Evolutionary conservation across 2,113 vertebrate genomes (phyloP), one percentile per base, ranked within the genome.

Genomic region (Paramisgurnus dabryanus): DNA sequence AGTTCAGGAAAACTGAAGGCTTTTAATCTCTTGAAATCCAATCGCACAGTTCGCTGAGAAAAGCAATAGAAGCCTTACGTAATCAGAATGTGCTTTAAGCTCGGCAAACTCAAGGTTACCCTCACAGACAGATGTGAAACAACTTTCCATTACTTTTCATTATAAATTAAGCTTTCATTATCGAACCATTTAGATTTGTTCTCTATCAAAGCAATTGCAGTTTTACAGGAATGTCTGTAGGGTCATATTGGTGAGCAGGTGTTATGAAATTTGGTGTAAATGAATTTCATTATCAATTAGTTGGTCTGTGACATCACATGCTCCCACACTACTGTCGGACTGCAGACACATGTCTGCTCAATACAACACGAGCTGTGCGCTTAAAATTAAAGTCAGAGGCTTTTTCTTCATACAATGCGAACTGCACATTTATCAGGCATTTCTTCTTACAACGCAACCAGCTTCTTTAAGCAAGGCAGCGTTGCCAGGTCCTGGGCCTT

Each of bases 61-160:
- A 82, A 72, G 57, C 76, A 66, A 65, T 77, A 67, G 39, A 63
- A 69, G 76, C n/a, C 78, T 41, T 65, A 70, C 43, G 60, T 70
- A 81, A 18, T 67, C 67, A n/a, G 40, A 66, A 55, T 53, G 34
- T 49, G 22, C 50, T 77, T 67, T 61, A 61, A 69, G 27, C 67
- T 43, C 45, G 5, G 18, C 10, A 27, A 40, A 64, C 70, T 72
- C 4, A n/a, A 58, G 49, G 74, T 71, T 61, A n/a, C 6, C n/a
- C 34, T n/a, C 13, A 9, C 5, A 27, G 18, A 80, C 83, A 77
- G 72, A 72, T 80, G 57, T 76, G 80, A n/a, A 57, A 57, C 18
- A 10, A 64, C 40, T 43, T 27, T 47, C 65, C 22, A 10, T 67
- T 58, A 22, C 57, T 49, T 53, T 49, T 34, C 13, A 4, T 27